These are phyloP conservation scores for Ricordea florida DNA, from an alignment of 92 coral and sea anemone genomes.

Conservation along the genomic window DNA sequence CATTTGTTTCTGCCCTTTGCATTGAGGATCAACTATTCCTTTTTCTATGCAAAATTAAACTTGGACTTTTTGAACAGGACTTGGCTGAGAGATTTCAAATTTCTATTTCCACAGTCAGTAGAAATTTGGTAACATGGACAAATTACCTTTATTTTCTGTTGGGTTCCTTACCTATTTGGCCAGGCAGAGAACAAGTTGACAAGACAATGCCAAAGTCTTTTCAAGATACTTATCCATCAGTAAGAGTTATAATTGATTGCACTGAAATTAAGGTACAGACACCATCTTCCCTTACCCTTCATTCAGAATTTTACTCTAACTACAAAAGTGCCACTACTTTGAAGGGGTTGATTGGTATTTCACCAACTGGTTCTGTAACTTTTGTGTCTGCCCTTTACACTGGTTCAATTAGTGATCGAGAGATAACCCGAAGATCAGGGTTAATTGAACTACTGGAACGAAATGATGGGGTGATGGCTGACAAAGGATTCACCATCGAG, in stretches of 20 bases:
- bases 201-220: conserved; percentile 14
- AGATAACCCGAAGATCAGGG: conserved; percentile 6
- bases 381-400: conserved; percentile 1
- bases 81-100: conserved; percentile 5
- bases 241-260: conserved; percentile 37
- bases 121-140: conserved; percentile 31
- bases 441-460: conserved; percentile 7
- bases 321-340: conserved; percentile 42
- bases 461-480: conserved; percentile 43
- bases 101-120: conserved; percentile 31
- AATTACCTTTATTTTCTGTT: conserved; percentile 36
- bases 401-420: not conserved
- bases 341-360: conserved; percentile 13
- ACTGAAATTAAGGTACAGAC: not conserved
- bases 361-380: not conserved
- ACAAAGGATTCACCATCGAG: conserved; percentile 47
- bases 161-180: conserved; percentile 46
- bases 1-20: not conserved
- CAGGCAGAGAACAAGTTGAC: conserved; percentile 17
- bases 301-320: conserved; percentile 29
- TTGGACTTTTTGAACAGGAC: not conserved
- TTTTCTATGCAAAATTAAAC: conserved; percentile 8
- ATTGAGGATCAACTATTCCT: conserved; percentile 7
- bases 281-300: not conserved
- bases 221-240: not conserved